Conservation (phyloP, 2,797 vertebrate species). For the Sebastes alutus region DNA sequence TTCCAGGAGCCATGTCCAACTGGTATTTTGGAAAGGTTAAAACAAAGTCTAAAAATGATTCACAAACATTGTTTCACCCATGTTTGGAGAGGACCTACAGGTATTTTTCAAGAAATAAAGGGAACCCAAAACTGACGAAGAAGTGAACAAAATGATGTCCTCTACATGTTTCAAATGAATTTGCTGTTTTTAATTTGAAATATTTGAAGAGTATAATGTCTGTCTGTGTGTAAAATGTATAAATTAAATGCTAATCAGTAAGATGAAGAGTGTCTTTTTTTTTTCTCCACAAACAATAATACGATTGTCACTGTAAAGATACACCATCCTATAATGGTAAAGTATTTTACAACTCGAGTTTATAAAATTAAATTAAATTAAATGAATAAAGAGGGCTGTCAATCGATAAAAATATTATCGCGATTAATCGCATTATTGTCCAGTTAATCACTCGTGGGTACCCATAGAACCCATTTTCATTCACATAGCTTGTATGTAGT, state of each 20-base stretch:
- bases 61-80: background rate
- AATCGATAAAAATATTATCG: no score
- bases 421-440: no score
- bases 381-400: no score
- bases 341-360: no score
- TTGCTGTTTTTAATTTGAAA: background rate
- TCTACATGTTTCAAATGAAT: background rate
- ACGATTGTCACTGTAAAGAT: background rate
- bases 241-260: background rate
- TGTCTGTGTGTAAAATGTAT: background rate
- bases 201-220: background rate
- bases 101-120: background rate
- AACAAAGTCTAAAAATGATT: background rate
- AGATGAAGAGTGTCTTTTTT: background rate
- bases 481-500: no score
- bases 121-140: background rate
- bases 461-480: no score
- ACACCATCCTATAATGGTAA: background rate
- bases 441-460: no score
- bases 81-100: background rate
- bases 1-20: background rate
- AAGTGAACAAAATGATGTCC: background rate
- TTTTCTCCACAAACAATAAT: background rate
- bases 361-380: background rate
- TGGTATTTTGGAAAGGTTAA: conserved; percentile 21